Evolutionary conservation across 2,113 vertebrate genomes (phyloP), one percentile per base, ranked within the genome.

Genomic region (Burhinus oedicnemus): DNA sequence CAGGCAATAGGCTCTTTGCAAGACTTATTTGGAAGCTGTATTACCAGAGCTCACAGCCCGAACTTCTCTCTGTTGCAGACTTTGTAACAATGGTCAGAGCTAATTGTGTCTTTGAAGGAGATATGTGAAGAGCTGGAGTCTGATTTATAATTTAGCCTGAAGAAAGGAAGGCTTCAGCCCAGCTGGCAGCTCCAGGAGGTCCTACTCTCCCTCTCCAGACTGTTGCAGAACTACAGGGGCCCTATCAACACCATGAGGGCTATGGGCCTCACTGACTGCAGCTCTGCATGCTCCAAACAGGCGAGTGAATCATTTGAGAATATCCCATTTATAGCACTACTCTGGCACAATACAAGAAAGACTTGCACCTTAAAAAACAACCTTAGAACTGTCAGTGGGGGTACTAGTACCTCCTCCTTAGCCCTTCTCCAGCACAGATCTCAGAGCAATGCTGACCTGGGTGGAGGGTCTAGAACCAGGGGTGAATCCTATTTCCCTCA

Each of bases 221-320:
- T 34, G 12, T 21, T 58, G 34, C 1, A 3, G 57, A 34, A 49
- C 19, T 26, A 18, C 61, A 75, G 16, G 22, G 15, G 1, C 9
- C 12, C n/a, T 51, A 49, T 8, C 23, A 66, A 26, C 40, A 27
- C 10, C 14, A 12, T 3, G 17, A 0, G 1, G 34, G 38, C 71
- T 49, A 44, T 44, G 40, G 27, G 7, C 58, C 27, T 32, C 7
- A 2, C 36, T 34, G 14, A 47, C n/a, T 18, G 21, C 62, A 89
- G 51, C 51, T 70, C 62, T 26, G 38, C 69, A 20, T 0, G 1
- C 51, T 71, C 52, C 58, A 51, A 66, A 82, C 15, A 19, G 20
- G 15, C 2, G 0, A 76, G 30, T 20, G 44, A 70, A 49, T 38
- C 30, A 23, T 42, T 55, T 66, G 36, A 58, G 70, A 89, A 72